phyloP scores from a whole-genome alignment of 2,113 vertebrate species.

The Hylia prasina region DNA sequence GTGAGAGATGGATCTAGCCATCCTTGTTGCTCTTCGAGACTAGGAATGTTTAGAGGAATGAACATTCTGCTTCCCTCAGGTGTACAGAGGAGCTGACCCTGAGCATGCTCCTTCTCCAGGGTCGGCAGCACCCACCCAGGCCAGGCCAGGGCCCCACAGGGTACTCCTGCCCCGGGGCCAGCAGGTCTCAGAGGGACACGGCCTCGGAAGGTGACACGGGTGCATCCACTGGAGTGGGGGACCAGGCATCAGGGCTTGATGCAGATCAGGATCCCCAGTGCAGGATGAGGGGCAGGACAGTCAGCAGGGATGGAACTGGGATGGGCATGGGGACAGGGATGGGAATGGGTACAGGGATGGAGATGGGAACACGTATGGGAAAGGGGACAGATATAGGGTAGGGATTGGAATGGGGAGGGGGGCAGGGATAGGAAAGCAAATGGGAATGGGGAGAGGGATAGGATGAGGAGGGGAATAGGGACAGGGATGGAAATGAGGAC shows the following conservation, averaged over 20 bases:
- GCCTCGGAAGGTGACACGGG: fast-evolving
- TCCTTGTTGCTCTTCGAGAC: not conserved
- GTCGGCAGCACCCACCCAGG: not conserved
- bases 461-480: no score
- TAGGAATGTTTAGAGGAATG: fast-evolving
- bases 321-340: not conserved
- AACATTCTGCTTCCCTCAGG: not conserved
- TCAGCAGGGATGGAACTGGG: not conserved
- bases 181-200: fast-evolving
- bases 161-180: fast-evolving
- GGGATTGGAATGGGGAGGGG: no score
- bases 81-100: not conserved
- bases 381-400: not conserved
- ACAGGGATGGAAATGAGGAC: not conserved
- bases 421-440: no score
- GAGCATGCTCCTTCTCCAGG: not conserved
- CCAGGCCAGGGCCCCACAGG: not conserved
- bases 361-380: no score
- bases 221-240: fast-evolving
- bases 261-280: not conserved
- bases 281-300: not conserved
- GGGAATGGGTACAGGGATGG: fast-evolving
- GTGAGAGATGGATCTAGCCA: not conserved
- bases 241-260: not conserved
- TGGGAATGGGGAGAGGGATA: not conserved